These are phyloP conservation scores for Nothobranchius kuhntae DNA, from an alignment of 2,113 vertebrate genomes.

Conservation along the genomic window DNA sequence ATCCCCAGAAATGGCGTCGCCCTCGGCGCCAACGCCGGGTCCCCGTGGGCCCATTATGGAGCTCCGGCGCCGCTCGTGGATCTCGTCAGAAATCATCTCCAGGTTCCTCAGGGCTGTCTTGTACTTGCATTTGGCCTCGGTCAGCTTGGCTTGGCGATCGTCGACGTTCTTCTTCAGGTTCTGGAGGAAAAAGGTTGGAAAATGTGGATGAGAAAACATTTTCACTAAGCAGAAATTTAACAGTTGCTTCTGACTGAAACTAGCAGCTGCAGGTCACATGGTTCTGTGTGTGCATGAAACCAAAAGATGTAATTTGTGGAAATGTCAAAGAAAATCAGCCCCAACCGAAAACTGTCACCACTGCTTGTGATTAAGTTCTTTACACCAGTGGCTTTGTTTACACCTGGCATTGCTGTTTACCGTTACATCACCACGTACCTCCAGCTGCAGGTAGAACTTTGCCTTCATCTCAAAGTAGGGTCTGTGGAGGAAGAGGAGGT, in stretches of 20 bases:
- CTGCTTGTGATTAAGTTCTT: no score
- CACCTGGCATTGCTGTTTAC: no score
- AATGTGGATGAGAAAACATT: no score
- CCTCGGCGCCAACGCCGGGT: constrained; percentile 90
- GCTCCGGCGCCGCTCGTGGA: constrained; percentile 88
- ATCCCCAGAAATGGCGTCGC: constrained; percentile 76
- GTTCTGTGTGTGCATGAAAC: no score
- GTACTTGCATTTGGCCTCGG: constrained; percentile 90
- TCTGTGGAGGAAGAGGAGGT: constrained; percentile 71
- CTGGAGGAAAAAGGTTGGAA: constrained; percentile 57
- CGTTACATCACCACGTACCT: constrained; percentile 78
- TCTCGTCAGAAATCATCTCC: constrained; percentile 97
- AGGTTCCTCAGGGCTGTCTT: constrained; percentile 92
- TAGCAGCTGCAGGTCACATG: no score
- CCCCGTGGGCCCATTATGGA: constrained; percentile 88
- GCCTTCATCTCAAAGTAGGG: constrained; percentile 98
- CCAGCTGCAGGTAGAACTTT: constrained; percentile 93
- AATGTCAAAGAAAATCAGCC: no score
- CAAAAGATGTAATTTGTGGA: no score
- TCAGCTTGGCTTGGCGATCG: constrained; percentile 90
- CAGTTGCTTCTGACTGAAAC: no score
- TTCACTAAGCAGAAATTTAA: no score
- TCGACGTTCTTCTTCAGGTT: constrained; percentile 95
- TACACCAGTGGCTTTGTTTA: no score
- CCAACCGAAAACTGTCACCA: no score